phyloP scores from a whole-genome alignment of 2,797 vertebrate genomes.

The Syngnathus acus region DNA sequence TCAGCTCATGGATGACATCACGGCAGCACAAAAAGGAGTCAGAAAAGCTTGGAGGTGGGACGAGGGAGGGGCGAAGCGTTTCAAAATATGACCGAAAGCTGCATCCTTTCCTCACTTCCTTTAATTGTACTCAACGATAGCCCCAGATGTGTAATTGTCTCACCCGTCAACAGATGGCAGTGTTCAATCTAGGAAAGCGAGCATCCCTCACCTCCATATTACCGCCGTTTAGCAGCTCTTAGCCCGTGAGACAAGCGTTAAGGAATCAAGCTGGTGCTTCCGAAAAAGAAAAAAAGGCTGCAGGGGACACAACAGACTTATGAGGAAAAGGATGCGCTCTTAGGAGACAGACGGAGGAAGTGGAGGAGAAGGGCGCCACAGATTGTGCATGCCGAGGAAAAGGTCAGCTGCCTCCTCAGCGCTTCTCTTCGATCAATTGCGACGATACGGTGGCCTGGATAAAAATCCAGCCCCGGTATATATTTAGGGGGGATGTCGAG shows the following conservation, averaged over 20 bases:
- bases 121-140: neutral
- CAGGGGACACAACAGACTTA: neutral
- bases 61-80: neutral
- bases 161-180: slow-evolving; percentile 69
- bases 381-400: slow-evolving; percentile 35
- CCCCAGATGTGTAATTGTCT: slow-evolving; percentile 41
- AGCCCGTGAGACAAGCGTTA: slow-evolving; percentile 14
- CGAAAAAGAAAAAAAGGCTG: neutral
- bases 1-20: slow-evolving; percentile 28
- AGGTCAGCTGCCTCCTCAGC: slow-evolving; percentile 53
- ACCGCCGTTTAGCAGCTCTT: slow-evolving; percentile 24
- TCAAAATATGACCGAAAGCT: neutral
- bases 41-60: neutral
- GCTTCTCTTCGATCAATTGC: slow-evolving; percentile 36
- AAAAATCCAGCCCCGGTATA: slow-evolving; percentile 32
- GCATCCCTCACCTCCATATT: slow-evolving; percentile 23
- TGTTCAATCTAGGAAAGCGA: slow-evolving; percentile 54
- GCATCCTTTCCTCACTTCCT: slow-evolving; percentile 2
- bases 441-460: slow-evolving; percentile 38
- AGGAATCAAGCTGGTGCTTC: neutral
- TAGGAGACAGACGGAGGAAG: slow-evolving; percentile 10
- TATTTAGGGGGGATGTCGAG: slow-evolving; percentile 38
- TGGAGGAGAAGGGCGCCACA: slow-evolving; percentile 9
- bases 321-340: slow-evolving; percentile 1
- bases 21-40: neutral